Evolutionary conservation across 2,113 vertebrate species (phyloP), one percentile per base, ranked within the genome.

Genomic region (Corythoichthys intestinalis): DNA sequence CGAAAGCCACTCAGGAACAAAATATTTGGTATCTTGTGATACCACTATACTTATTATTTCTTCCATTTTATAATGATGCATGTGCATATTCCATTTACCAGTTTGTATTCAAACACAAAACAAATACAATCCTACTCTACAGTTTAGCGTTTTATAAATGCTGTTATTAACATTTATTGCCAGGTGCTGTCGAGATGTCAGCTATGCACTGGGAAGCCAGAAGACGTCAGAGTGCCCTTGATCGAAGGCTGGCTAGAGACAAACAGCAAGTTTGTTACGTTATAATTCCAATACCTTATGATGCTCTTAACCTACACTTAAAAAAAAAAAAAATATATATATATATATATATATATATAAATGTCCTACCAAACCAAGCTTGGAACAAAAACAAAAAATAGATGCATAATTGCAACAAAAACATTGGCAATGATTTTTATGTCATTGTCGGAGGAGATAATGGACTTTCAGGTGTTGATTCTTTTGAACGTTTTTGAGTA

Each of bases 171-270:
- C 17, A 28, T 28, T 28, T 20, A 28, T 35, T 59, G 41, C 4
- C 9, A 62, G 59, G 59, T 44, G 17, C 37, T 60, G 35, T 15
- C 46, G 73, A 57, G 44, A 93, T 92, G 91, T 86, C 91, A 4
- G 89, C 89, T 0, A 83, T 86, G 80, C 90, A 92, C 66, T 92
- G 91, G 91, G 91, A 93, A 74, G 92, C 90, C n/a, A 77, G 91
- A 4, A 77, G 90, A 20, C 78, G 82, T 56, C 92, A 91, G 78
- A 67, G 59, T 7, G 56, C 66, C 58, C 35, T 87, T 75, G 90
- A 92, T n/a, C 83, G 82, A 50, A 84, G 86, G 69, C 49, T 52
- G 74, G 76, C 76, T 12, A 56, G 58, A 28, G 61, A 67, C 65
- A 71, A 76, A 6, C 62, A 83, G 74, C 78, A 70, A 70, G 86